Conservation (phyloP, 2,797 vertebrate species). For the Pampus argenteus region DNA sequence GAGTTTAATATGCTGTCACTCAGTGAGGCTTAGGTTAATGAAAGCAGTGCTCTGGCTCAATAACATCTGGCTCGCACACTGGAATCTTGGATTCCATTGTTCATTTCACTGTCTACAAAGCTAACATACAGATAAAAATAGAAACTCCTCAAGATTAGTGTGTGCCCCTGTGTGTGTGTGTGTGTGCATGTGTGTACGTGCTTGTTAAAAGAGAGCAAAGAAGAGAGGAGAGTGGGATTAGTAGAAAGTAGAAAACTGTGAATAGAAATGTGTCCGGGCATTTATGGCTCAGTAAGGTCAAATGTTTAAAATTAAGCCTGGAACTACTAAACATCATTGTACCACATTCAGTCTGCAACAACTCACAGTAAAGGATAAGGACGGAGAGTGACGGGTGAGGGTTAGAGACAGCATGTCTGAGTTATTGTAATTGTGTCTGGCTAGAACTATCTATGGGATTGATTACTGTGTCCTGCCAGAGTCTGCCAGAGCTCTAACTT, state of each 20-base stretch:
- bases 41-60: constrained; percentile 20
- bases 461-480: constrained; percentile 62
- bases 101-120: constrained; percentile 35
- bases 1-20: constrained; percentile 29
- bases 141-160: neutral
- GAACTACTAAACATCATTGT: constrained; percentile 2
- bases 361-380: neutral
- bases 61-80: constrained; percentile 60
- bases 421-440: constrained; percentile 45
- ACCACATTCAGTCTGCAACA: constrained; percentile 14
- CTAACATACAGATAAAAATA: constrained; percentile 19
- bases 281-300: neutral
- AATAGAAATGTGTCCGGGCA: constrained; percentile 8
- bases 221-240: neutral
- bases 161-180: constrained; percentile 1
- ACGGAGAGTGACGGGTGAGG: constrained; percentile 24
- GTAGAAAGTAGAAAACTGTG: neutral
- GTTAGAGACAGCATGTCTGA: constrained; percentile 29
- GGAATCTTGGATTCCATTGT: constrained; percentile 46
- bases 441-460: constrained; percentile 61
- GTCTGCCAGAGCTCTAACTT: constrained; percentile 60
- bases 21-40: constrained; percentile 50
- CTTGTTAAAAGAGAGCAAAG: constrained; percentile 11
- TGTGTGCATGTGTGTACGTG: neutral
- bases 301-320: neutral